A percentile compares a stretch with the other conserved stretches of the same genome.
Conservation (phyloP, 2,888 invertebrate species). For the Noctua fimbriata region DNA sequence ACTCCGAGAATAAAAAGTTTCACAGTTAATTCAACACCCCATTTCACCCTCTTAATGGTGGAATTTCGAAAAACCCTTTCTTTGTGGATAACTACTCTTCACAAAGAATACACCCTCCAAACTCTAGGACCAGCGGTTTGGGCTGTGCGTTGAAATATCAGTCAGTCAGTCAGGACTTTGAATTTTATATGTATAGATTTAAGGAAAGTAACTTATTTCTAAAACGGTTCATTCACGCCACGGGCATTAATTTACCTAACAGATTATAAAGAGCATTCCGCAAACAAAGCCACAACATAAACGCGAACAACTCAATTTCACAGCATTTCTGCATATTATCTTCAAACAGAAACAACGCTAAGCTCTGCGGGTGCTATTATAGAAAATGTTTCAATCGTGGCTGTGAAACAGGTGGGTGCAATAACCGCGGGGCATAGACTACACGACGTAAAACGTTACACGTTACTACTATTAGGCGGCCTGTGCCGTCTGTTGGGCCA, state of each 20-base stretch:
- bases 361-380: slow-evolving; percentile 15
- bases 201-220: not conserved
- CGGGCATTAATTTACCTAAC: not conserved
- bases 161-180: no score
- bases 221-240: not conserved
- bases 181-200: no score
- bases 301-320: slow-evolving; percentile 7
- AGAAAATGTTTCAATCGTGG: slow-evolving; percentile 51
- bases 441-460: slow-evolving; percentile 30
- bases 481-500: slow-evolving; percentile 8
- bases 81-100: no score
- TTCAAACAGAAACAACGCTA: slow-evolving; percentile 30
- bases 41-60: no score
- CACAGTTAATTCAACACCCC: no score
- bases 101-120: no score
- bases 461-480: slow-evolving; percentile 16
- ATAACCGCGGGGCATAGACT: slow-evolving; percentile 39
- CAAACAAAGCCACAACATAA: slow-evolving; percentile 3
- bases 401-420: slow-evolving; percentile 34
- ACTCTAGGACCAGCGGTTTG: no score
- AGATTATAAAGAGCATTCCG: not conserved
- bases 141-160: no score
- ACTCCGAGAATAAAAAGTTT: no score
- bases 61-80: no score
- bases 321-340: slow-evolving; percentile 5